Conservation (phyloP, 2,113 vertebrate species). For the Nannospalax galili region DNA sequence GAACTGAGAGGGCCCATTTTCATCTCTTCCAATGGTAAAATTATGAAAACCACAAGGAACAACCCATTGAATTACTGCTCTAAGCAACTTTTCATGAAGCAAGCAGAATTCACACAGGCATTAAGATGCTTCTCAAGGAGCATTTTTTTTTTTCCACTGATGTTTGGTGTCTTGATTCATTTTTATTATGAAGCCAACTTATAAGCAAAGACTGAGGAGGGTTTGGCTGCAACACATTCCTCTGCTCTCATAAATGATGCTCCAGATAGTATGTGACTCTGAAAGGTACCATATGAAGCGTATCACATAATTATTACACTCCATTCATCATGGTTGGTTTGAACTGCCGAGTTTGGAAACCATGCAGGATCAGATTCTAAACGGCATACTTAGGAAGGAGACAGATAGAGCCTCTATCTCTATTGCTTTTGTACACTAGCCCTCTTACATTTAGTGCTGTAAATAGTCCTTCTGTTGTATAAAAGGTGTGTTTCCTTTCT, state of each 20-base stretch:
- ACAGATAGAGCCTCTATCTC: constrained; percentile 38
- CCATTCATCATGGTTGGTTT: constrained; percentile 68
- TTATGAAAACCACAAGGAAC: not conserved
- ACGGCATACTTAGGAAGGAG: constrained; percentile 55
- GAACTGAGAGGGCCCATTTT: not conserved
- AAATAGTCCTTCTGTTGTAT: constrained; percentile 7
- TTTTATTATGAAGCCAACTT: constrained; percentile 38
- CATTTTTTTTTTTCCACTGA: not conserved
- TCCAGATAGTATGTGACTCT: constrained; percentile 21
- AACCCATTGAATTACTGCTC: not conserved
- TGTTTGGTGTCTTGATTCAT: constrained; percentile 31
- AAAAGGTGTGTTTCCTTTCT: not conserved
- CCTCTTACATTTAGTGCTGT: not conserved
- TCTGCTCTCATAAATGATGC: constrained; percentile 54
- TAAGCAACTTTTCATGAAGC: constrained; percentile 43
- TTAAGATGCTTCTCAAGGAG: not conserved
- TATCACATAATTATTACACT: constrained; percentile 59
- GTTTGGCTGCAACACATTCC: constrained; percentile 16
- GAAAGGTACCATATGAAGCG: constrained; percentile 65
- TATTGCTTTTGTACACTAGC: not conserved
- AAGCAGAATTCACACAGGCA: not conserved
- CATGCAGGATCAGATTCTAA: constrained; percentile 64
- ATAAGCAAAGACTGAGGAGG: not conserved
- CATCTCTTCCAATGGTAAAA: not conserved
- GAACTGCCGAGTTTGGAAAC: constrained; percentile 52